phyloP scores from a whole-genome alignment of 1,140 invertebrate genomes.

The Drosophila oshimai region DNA sequence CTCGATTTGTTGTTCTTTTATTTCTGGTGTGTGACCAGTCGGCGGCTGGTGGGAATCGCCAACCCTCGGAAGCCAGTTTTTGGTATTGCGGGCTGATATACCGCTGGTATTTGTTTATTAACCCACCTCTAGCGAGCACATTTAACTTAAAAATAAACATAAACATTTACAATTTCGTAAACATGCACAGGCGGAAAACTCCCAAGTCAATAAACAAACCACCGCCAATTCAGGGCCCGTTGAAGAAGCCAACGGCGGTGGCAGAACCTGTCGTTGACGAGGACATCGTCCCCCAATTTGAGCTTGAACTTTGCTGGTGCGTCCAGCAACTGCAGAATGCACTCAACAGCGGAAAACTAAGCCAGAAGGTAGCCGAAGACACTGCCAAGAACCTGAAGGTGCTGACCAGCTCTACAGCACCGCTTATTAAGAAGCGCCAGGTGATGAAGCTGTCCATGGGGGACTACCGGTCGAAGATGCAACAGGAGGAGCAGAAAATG shows the following conservation, averaged over 20 bases:
- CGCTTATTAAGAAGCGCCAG: slow-evolving; percentile 88
- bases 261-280: slow-evolving; percentile 50
- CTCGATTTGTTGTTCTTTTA: not conserved
- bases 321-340: slow-evolving; percentile 87
- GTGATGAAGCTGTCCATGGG: slow-evolving; percentile 89
- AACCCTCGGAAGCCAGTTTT: too few species aligned
- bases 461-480: slow-evolving; percentile 89
- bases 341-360: slow-evolving; percentile 85
- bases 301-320: slow-evolving; percentile 90
- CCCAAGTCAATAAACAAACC: slow-evolving; percentile 61
- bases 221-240: slow-evolving; percentile 47
- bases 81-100: too few species aligned
- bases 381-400: slow-evolving; percentile 86
- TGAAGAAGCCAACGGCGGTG: slow-evolving; percentile 9
- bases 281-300: slow-evolving; percentile 87
- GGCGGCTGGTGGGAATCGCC: too few species aligned
- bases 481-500: slow-evolving; percentile 87
- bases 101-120: too few species aligned
- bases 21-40: too few species aligned
- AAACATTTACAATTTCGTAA: slow-evolving; percentile 7
- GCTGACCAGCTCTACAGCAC: slow-evolving; percentile 87
- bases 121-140: too few species aligned
- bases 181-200: slow-evolving; percentile 53
- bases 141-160: not conserved
- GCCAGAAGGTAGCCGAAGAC: slow-evolving; percentile 86